Evolutionary conservation across 2,797 vertebrate species (phyloP).

Genomic region (Manis pentadactyla): DNA sequence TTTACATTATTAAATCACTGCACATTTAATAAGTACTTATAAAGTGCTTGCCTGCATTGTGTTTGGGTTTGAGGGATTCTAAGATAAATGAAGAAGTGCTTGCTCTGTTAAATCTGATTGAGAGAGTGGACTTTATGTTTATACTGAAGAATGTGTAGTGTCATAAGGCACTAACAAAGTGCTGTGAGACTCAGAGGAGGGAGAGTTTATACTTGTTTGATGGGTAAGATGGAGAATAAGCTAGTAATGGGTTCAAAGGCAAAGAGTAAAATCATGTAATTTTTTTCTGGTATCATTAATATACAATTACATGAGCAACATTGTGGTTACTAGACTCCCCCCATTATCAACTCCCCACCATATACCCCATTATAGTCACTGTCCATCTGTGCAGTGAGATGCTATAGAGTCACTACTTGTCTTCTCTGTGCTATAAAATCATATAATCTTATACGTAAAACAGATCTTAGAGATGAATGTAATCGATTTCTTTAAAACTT

Average conservation of each 20-base stretch:
- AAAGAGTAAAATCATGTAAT: slow-evolving; percentile 2
- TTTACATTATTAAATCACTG: background rate
- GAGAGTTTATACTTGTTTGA: background rate
- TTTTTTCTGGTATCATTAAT: background rate
- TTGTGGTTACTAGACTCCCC: too few species aligned
- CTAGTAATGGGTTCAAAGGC: slow-evolving; percentile 30
- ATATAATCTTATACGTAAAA: background rate
- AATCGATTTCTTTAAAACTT: background rate
- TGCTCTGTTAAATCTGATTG: slow-evolving; percentile 14
- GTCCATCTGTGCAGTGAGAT: too few species aligned
- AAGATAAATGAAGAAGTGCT: background rate
- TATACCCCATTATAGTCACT: too few species aligned
- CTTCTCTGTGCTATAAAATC: background rate
- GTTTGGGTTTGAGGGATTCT: slow-evolving; percentile 22
- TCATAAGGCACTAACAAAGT: background rate
- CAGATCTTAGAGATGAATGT: background rate
- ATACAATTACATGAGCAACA: too few species aligned
- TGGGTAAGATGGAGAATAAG: background rate
- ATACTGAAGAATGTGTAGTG: background rate
- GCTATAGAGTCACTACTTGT: too few species aligned
- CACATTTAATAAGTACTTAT: background rate
- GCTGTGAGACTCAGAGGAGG: background rate
- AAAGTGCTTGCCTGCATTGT: background rate
- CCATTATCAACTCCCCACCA: too few species aligned
- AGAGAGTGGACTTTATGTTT: background rate